Conservation (phyloP, 2,797 vertebrate genomes). For the Lophotriccus pileatus region DNA sequence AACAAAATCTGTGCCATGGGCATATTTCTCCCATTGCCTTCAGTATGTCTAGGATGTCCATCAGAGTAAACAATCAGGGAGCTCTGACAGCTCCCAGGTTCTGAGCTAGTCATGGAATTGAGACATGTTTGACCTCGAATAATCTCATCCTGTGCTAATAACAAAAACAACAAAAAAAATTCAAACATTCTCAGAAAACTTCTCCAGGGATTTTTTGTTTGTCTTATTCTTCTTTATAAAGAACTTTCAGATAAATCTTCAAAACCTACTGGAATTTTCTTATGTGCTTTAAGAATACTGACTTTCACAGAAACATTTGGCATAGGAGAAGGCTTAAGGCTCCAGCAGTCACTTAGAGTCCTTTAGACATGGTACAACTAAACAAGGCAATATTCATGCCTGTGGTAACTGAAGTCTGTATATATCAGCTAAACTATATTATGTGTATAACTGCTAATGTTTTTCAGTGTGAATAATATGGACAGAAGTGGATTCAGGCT, state of each 20-base stretch:
- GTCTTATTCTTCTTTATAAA: not conserved
- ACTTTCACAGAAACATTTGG: not conserved
- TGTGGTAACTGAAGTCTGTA: not conserved
- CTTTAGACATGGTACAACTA: not conserved
- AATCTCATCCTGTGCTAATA: not conserved
- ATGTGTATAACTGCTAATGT: not conserved
- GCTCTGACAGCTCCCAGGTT: not conserved
- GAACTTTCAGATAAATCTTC: not conserved
- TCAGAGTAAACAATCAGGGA: not conserved
- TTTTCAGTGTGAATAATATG: not conserved
- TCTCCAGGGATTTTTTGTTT: not conserved
- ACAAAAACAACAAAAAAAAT: not conserved
- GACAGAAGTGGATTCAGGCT: not conserved
- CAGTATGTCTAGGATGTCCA: not conserved
- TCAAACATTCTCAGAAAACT: not conserved
- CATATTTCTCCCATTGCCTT: not conserved
- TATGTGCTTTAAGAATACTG: not conserved
- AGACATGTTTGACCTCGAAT: not conserved
- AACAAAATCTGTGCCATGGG: not conserved
- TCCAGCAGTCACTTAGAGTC: not conserved
- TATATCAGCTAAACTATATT: not conserved
- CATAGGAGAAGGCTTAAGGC: not conserved
- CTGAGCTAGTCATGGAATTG: fast-evolving
- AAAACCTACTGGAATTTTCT: not conserved
- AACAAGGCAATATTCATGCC: not conserved